Evolutionary conservation across 2,888 invertebrate species (phyloP).

Genomic region (Dexiosoma caninum): DNA sequence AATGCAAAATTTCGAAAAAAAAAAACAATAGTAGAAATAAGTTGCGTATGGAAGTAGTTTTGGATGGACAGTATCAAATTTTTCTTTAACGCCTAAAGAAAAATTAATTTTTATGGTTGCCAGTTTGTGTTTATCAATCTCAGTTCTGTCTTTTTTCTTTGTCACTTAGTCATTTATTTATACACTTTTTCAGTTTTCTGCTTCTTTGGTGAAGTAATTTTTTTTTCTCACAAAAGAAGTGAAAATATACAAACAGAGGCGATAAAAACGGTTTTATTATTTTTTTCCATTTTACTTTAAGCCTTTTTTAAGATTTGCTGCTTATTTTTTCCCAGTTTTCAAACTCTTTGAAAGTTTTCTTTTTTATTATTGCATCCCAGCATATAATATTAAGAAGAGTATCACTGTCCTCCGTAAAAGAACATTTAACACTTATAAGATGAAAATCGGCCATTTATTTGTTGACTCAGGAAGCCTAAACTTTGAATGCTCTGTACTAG

Average conservation of each 20-base stretch:
- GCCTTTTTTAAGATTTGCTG: slow-evolving; percentile 17
- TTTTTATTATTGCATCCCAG: background rate
- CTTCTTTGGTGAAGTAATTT: background rate
- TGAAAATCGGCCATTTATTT: no score
- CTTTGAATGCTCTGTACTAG: no score
- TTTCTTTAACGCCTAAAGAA: slow-evolving; percentile 11
- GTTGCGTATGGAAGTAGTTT: background rate
- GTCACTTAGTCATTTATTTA: slow-evolving; percentile 20
- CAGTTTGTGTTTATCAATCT: background rate
- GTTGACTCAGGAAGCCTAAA: no score
- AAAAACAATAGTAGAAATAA: slow-evolving; percentile 18
- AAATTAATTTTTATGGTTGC: slow-evolving; percentile 2
- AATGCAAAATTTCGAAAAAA: background rate
- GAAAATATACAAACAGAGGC: background rate
- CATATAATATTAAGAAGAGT: no score
- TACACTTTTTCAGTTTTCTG: background rate
- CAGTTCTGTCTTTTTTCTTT: background rate
- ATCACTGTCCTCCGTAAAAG: no score
- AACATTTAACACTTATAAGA: no score
- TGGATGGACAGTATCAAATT: background rate
- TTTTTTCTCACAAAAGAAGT: background rate
- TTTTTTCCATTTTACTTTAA: slow-evolving; percentile 13
- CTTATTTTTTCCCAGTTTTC: slow-evolving; percentile 25
- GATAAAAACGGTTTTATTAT: background rate
- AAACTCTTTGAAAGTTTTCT: slow-evolving; percentile 59